Percentiles rank a stretch among this genome's conserved stretches.
Evolutionary conservation across 2,113 vertebrate genomes (phyloP).

Genomic region (Myodes glareolus): DNA sequence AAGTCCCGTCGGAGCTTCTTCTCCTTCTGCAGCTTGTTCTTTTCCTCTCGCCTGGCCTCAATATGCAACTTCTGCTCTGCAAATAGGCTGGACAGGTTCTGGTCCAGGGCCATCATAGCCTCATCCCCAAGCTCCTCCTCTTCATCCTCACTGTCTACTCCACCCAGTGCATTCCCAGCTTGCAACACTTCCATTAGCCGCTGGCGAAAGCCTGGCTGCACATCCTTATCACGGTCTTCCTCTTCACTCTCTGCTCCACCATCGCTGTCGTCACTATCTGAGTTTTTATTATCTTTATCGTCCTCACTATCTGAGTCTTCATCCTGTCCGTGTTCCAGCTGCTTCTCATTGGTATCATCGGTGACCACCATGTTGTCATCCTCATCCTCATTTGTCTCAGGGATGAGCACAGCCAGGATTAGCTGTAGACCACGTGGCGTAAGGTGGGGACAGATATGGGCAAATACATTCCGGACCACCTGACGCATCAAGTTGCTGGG

Average conservation of each 20-base stretch:
- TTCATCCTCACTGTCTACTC: conserved; percentile 85
- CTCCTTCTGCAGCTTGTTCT: conserved; percentile 89
- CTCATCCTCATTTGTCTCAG: conserved; percentile 86
- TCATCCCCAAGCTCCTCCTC: conserved; percentile 94
- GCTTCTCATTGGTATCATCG: conserved; percentile 87
- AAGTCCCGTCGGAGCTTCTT: conserved; percentile 91
- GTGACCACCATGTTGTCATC: conserved; percentile 90
- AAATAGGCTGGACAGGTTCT: conserved; percentile 92
- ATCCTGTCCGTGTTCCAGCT: no score
- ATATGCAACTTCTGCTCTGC: conserved; percentile 93
- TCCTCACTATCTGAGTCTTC: conserved; percentile 73
- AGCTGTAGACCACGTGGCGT: conserved; percentile 89
- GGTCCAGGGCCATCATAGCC: conserved; percentile 96
- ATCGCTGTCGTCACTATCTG: conserved; percentile 81
- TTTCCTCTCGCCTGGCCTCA: conserved; percentile 92
- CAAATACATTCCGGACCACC: conserved; percentile 92
- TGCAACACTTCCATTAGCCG: conserved; percentile 95
- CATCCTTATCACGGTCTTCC: conserved; percentile 81
- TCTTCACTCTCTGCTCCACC: conserved; percentile 80
- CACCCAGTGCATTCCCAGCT: conserved; percentile 87
- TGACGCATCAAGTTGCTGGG: conserved; percentile 93
- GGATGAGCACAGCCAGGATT: conserved; percentile 94
- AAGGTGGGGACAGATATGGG: conserved; percentile 91
- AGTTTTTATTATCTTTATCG: conserved; percentile 62
- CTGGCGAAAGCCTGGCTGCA: conserved; percentile 93